Percentiles rank a stretch among this genome's conserved stretches.
phyloP scores from a whole-genome alignment of 2,113 vertebrate species.

The Cebidichthys violaceus region DNA sequence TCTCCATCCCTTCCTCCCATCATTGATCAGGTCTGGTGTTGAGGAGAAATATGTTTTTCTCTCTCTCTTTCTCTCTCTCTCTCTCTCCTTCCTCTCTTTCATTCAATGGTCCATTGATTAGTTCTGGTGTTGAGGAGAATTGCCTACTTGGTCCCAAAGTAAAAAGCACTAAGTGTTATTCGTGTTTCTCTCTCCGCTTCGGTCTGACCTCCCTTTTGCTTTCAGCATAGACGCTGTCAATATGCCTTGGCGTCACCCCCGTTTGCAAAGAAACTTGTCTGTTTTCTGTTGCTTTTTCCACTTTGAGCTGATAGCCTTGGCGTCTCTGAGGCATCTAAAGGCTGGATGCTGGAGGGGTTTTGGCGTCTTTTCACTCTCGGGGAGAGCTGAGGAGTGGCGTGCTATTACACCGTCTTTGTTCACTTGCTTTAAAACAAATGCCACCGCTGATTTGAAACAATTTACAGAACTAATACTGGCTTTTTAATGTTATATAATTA shows the following conservation, averaged over 20 bases:
- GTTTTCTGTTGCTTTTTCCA: conserved; percentile 59
- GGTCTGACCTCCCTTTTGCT: conserved; percentile 44
- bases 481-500: background rate
- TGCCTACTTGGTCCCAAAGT: conserved; percentile 70
- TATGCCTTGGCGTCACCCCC: conserved; percentile 66
- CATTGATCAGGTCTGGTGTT: conserved; percentile 63
- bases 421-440: conserved; percentile 11
- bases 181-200: conserved; percentile 46
- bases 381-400: background rate
- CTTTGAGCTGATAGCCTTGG: conserved; percentile 50
- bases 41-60: conserved; percentile 43
- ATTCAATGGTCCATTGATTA: conserved; percentile 75
- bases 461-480: background rate
- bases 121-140: conserved; percentile 77
- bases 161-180: conserved; percentile 78
- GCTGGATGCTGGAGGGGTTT: conserved; percentile 30
- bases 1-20: conserved; percentile 12
- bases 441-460: background rate
- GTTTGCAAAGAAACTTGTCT: conserved; percentile 55
- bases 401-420: conserved; percentile 5
- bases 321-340: conserved; percentile 54
- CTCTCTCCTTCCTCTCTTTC: conserved; percentile 30
- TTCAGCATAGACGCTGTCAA: conserved; percentile 67
- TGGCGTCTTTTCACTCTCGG: conserved; percentile 42
- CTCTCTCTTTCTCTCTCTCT: background rate